Base-by-base conservation (phyloP, 2,888 invertebrate species). In the Pristionchus arcanus region DNA sequence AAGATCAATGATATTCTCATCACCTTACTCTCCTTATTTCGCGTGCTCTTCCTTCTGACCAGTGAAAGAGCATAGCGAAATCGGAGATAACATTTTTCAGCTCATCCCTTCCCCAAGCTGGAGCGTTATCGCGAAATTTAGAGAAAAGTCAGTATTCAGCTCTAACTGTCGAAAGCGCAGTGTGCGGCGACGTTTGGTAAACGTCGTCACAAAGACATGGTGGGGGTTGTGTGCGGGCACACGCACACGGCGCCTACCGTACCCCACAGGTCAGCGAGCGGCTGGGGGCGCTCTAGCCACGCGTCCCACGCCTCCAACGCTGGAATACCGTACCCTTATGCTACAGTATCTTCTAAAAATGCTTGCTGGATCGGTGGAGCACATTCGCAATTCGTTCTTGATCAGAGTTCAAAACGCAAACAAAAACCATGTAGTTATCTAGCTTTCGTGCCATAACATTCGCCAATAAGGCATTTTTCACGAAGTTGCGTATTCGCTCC, bases 141-240 rank as follows among this genome's bases (percentile, higher is more conserved):
- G 37, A 28, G 13, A 42, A 13, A 25, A 77, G 53, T 77, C 37
- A 42, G 68, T 77, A 42, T 42, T 15, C 37, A 49, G 42, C 42
- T 49, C 42, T 11, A 49, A 11, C 42, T 42, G 0, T 77, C 77
- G 42, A 81, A 81, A 81, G 81, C 81, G 31, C 74, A 0, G 42
- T 81, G 49, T 28, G 81, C 53, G 81, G 53, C 81, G 81, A 81
- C 49, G 81, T 81, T 81, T 81, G n/a, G 81, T 25, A 81, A 81
- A 81, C 81, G 81, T 81, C 81, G 81, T n/a, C 81, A 15, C n/a
- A 49, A 13, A 13, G 42, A 49, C 42, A 13, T 49, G 49, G 42
- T 74, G 31, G 34, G n/a, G 31, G 49, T 53, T 16, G 81, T 81
- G 42, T 28, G 49, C 81, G 25, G 53, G 59, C 84, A 28, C 84